These are phyloP conservation scores for Dromaius novaehollandiae DNA, from an alignment of 2,113 vertebrate species.

Conservation along the genomic window DNA sequence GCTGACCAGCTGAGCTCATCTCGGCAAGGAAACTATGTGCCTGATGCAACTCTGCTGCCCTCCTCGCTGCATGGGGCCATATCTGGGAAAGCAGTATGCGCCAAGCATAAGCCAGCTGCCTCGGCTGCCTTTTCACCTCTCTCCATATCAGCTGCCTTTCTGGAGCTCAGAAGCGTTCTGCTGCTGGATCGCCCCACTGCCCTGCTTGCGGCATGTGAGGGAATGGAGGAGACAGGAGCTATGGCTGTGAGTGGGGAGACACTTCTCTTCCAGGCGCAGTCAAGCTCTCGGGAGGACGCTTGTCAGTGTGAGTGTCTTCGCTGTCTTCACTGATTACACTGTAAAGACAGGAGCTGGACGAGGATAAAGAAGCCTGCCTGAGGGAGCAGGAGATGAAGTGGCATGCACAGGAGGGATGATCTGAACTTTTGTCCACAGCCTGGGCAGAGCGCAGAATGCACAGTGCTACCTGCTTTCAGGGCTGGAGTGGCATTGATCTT, in stretches of 20 bases:
- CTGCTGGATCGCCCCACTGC: fast-evolving
- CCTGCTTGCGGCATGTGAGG: background rate
- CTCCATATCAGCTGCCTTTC: background rate
- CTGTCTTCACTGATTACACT: background rate
- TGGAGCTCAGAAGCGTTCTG: fast-evolving
- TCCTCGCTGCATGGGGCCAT: background rate
- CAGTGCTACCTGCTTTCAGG: background rate
- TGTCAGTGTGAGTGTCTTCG: background rate
- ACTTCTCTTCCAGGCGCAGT: background rate
- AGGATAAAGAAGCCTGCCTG: background rate
- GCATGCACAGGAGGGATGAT: background rate
- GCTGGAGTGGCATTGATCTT: background rate
- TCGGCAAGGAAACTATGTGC: fast-evolving
- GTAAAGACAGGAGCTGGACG: background rate
- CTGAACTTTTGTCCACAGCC: background rate
- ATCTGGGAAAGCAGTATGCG: fast-evolving
- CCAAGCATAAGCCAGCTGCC: background rate
- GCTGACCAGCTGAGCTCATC: background rate
- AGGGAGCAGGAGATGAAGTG: fast-evolving
- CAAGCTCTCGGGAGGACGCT: fast-evolving
- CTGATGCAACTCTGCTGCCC: background rate
- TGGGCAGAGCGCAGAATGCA: background rate
- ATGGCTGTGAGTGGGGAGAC: background rate
- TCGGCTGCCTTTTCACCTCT: background rate
- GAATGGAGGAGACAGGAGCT: background rate